Evolutionary conservation across 2,797 vertebrate genomes (phyloP), one percentile per base, ranked within the genome.

Genomic region (Halcyon smyrnensis): DNA sequence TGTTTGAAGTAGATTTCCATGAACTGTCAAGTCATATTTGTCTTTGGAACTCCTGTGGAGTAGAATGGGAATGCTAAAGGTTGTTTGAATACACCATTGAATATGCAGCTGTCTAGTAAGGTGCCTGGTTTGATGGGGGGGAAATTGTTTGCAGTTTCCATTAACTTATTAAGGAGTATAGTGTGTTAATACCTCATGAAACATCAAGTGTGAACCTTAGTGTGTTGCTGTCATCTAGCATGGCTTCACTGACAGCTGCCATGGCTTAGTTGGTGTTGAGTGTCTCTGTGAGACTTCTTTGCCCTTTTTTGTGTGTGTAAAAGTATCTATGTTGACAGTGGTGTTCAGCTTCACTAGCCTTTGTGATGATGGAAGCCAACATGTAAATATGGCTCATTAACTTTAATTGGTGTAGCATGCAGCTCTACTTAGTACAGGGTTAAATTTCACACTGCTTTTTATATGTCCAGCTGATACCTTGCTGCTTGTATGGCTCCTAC

Each of bases 331-430:
- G 12, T 76, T 65, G 51, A 43, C 63, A 57, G 11, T 5, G 8
- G 56, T 60, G 45, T 93, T 93, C 28, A 69, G 50, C 65, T 86
- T 68, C 39, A 4, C 63, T 87, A 0, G 1, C 41, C 25, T 70
- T 59, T 69, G 53, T 73, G 67, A 43, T 82, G 78, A 51, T 85
- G 56, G 39, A 91, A 92, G 21, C 64, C 46, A 80, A 18, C 19
- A 18, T 27, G 36, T 87, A 68, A 81, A 80, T 84, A 62, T 20
- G 34, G 13, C 51, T 88, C 43, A 19, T 71, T 75, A 62, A 34
- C 21, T 91, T 92, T 71, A 90, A 86, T 50, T 78, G 57, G 16
- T 30, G 19, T 69, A 30, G 76, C 41, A 25, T 81, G 63, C 54
- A 36, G 18, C n/a, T 86, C 56, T 74, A 37, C 23, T 91, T 67